These are phyloP conservation scores for Hydrozoanthus gracilis DNA, from an alignment of 92 coral and sea anemone species.

Conservation along the genomic window DNA sequence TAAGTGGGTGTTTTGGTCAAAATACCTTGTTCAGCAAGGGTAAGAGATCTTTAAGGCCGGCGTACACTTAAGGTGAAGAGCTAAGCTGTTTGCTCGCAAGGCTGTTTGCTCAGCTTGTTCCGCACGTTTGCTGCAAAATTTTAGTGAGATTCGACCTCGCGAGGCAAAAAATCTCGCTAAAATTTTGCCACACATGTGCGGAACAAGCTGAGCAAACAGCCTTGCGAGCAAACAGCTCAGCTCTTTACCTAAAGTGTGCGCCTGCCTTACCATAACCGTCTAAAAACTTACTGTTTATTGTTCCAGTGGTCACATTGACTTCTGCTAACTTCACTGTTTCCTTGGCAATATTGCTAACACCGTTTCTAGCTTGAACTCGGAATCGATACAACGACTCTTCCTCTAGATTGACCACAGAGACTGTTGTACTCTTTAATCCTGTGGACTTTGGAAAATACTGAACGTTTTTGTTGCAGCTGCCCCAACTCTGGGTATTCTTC, in stretches of 20 bases:
- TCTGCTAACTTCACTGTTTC: conserved; percentile 8
- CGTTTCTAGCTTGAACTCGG: conserved; percentile 24
- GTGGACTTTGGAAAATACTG: conserved; percentile 19
- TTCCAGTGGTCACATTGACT: conserved; percentile 1
- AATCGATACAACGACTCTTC: conserved; percentile 15
- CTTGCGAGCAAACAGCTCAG: no score
- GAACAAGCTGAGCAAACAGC: no score
- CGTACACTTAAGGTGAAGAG: no score
- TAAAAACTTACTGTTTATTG: neutral
- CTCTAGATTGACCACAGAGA: neutral
- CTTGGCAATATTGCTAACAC: conserved; percentile 4
- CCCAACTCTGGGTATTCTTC: neutral
- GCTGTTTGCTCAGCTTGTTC: neutral
- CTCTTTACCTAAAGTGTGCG: no score
- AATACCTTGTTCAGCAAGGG: no score
- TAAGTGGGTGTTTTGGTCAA: no score
- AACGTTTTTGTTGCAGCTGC: neutral
- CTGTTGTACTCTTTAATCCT: conserved; percentile 1
- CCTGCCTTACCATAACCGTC: neutral
- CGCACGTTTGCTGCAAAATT: no score
- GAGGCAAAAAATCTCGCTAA: no score
- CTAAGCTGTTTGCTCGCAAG: neutral
- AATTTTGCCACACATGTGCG: no score
- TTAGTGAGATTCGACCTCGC: no score
- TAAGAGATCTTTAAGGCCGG: neutral